Evolutionary conservation across 2,888 invertebrate genomes (phyloP).

Genomic region (Zhengitettix transpicula): DNA sequence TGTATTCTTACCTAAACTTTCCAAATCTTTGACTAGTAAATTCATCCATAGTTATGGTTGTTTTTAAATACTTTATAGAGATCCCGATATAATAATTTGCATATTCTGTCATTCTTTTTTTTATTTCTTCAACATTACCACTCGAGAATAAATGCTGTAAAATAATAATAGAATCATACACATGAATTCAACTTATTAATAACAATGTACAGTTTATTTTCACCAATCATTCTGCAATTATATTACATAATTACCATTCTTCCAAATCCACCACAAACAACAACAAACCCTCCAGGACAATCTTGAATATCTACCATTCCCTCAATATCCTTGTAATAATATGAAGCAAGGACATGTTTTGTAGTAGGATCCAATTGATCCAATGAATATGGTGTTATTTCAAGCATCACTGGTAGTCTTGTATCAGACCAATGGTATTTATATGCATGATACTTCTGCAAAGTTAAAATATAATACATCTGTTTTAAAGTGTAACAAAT

Average conservation of each 20-base stretch:
- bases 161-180: constrained; percentile 5
- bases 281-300: constrained; percentile 80
- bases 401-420: constrained; percentile 69
- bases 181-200: neutral
- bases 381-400: constrained; percentile 81
- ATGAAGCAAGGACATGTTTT: constrained; percentile 63
- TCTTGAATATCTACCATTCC: constrained; percentile 68
- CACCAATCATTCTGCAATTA: too few relatives aligned
- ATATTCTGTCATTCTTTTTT: constrained; percentile 70
- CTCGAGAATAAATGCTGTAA: constrained; percentile 72
- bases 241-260: constrained; percentile 37
- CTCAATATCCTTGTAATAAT: constrained; percentile 73
- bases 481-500: too few relatives aligned
- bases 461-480: constrained; percentile 12
- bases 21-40: constrained; percentile 81
- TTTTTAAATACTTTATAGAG: constrained; percentile 65
- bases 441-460: constrained; percentile 69
- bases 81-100: constrained; percentile 67
- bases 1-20: constrained; percentile 62
- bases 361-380: constrained; percentile 84
- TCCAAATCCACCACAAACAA: constrained; percentile 82
- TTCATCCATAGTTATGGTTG: constrained; percentile 70
- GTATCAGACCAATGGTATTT: constrained; percentile 97
- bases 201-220: neutral
- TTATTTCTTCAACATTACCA: constrained; percentile 69